Conservation (phyloP, 2,888 invertebrate species). For the Corbicula japonica region DNA sequence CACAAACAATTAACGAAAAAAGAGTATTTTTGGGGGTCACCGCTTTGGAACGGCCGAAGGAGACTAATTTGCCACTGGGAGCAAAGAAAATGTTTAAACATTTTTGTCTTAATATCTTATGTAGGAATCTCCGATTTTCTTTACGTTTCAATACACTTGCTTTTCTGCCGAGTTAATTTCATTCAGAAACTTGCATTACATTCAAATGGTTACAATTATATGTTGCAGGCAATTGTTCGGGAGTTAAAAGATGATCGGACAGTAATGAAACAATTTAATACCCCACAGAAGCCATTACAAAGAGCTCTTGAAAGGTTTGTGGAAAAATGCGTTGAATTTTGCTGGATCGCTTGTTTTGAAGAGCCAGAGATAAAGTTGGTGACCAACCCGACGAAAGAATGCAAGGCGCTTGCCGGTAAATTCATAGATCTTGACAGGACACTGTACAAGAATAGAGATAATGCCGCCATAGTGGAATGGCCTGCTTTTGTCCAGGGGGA, state of each 20-base stretch:
- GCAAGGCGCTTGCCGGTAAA: constrained; percentile 23
- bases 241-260: not conserved
- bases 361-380: constrained; percentile 28
- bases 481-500: constrained; percentile 45
- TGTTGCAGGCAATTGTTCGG: constrained; percentile 1
- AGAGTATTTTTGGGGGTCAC: too few species aligned
- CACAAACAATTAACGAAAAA: too few species aligned
- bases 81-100: too few species aligned
- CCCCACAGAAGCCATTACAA: not conserved
- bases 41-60: too few species aligned
- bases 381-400: constrained; percentile 36
- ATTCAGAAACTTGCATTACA: too few species aligned
- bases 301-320: constrained; percentile 30
- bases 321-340: constrained; percentile 41
- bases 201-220: too few species aligned
- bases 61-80: too few species aligned
- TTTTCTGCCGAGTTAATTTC: too few species aligned
- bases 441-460: not conserved
- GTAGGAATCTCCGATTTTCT: too few species aligned
- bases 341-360: constrained; percentile 42
- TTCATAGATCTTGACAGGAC: constrained; percentile 23
- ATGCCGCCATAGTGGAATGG: constrained; percentile 39
- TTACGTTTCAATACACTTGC: too few species aligned
- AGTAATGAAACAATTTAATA: not conserved
- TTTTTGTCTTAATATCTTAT: too few species aligned